A percentile compares a stretch with the other conserved stretches of the same genome.
phyloP scores from a whole-genome alignment of 1,140 invertebrate species.

The Littorina saxatilis region DNA sequence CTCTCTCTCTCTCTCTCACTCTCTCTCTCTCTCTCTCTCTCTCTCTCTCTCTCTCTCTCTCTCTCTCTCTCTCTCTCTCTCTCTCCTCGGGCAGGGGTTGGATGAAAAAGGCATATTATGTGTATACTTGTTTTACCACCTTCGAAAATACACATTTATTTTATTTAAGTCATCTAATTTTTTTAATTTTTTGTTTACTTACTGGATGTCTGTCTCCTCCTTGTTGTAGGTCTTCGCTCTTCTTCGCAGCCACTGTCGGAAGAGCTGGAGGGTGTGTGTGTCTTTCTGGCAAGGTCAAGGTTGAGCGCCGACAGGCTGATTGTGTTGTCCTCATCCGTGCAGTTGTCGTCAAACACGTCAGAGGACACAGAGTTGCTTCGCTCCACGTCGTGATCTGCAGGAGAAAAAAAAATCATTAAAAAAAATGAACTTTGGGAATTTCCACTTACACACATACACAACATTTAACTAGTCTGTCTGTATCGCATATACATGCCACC shows the following conservation, averaged over 20 bases:
- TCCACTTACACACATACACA: no score
- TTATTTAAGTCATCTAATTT: no score
- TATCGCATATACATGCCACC: no score
- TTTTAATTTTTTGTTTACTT: no score
- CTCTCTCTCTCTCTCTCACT: background rate
- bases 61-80: background rate
- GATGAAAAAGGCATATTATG: no score
- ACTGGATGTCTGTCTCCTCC: background rate
- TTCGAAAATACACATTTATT: no score
- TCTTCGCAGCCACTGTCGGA: slow-evolving; percentile 28
- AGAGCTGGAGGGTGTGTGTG: background rate
- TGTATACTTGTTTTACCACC: no score
- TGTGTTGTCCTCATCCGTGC: background rate
- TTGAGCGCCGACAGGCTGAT: background rate
- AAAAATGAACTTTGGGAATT: no score
- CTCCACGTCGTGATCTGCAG: background rate
- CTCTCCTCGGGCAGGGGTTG: no score
- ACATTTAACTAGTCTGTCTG: no score
- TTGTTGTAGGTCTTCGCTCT: background rate
- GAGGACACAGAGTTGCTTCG: background rate
- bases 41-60: background rate
- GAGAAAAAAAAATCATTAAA: background rate
- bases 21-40: background rate
- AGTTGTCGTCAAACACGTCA: background rate
- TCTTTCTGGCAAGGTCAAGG: background rate